These are phyloP conservation scores for Dicyrtoma fusca DNA, from an alignment of 2,888 invertebrate species.

Conservation along the genomic window DNA sequence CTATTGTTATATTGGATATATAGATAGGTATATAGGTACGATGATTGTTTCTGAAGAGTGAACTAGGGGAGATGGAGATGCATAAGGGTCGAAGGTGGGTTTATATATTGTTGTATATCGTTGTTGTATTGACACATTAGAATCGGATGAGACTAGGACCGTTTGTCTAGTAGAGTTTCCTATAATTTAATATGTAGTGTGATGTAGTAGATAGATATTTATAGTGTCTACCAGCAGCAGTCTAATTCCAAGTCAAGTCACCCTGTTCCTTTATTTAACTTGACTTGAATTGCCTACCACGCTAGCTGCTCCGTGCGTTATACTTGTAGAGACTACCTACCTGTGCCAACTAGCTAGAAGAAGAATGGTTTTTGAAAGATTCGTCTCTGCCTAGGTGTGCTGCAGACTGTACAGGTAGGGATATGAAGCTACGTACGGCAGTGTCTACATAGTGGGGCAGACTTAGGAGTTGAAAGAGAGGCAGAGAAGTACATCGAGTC, in stretches of 20 bases:
- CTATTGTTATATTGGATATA: too few relatives aligned
- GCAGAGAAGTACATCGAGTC: constrained; percentile 1
- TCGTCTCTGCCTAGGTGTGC: too few relatives aligned
- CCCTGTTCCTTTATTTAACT: constrained; percentile 14
- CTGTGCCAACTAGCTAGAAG: not conserved
- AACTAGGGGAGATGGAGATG: too few relatives aligned
- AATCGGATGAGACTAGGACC: constrained; percentile 19
- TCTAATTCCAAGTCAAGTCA: not conserved
- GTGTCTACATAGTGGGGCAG: not conserved
- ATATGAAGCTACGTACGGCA: too few relatives aligned
- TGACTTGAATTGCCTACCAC: constrained; percentile 9
- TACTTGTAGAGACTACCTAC: not conserved
- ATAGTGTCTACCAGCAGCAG: too few relatives aligned
- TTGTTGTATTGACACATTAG: not conserved
- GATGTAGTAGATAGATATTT: too few relatives aligned
- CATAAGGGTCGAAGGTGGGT: not conserved
- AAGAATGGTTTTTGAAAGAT: not conserved
- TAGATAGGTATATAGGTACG: too few relatives aligned
- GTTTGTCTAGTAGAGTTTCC: constrained; percentile 14
- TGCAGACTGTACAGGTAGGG: not conserved
- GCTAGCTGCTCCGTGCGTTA: not conserved
- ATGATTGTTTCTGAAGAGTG: too few relatives aligned
- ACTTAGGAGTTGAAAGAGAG: not conserved
- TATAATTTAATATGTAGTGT: too few relatives aligned
- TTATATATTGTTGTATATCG: not conserved